Evolutionary conservation across 2,113 vertebrate species (phyloP).

Genomic region (Alosa alosa): DNA sequence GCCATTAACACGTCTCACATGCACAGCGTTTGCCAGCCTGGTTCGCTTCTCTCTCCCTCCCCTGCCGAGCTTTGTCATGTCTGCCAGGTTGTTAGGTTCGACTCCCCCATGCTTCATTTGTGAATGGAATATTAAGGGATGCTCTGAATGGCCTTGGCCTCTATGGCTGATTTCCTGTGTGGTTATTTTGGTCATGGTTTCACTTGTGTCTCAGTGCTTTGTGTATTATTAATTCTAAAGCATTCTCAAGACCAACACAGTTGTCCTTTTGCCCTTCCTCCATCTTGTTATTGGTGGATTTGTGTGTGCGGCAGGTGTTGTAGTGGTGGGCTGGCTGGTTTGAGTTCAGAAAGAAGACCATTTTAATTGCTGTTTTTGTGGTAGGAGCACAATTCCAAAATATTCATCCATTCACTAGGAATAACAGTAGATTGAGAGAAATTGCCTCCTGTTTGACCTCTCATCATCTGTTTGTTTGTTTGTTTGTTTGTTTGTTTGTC

Average conservation of each 20-base stretch:
- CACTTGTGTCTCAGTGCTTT: not conserved
- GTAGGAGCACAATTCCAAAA: not conserved
- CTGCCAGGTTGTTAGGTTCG: conserved; percentile 45
- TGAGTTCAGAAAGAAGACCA: not conserved
- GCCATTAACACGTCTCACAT: not conserved
- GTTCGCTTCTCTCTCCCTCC: not conserved
- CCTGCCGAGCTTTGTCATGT: conserved; percentile 35
- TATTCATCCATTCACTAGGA: not conserved
- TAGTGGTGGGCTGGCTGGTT: not conserved
- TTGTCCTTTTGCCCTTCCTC: not conserved
- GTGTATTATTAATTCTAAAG: not conserved
- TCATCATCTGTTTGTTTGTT: not conserved
- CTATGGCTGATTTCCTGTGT: not conserved
- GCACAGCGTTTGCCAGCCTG: not conserved
- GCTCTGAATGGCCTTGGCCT: not conserved
- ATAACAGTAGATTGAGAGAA: not conserved
- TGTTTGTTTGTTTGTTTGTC: conserved; percentile 44
- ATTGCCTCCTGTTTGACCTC: not conserved
- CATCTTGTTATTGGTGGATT: not conserved
- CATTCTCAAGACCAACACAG: not conserved
- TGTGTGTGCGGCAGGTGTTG: not conserved
- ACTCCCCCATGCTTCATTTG: not conserved
- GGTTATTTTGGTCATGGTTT: not conserved
- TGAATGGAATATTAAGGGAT: not conserved
- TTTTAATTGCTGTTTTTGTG: not conserved